Conservation (phyloP, 1,140 invertebrate species). For the Ephestia elutella region DNA sequence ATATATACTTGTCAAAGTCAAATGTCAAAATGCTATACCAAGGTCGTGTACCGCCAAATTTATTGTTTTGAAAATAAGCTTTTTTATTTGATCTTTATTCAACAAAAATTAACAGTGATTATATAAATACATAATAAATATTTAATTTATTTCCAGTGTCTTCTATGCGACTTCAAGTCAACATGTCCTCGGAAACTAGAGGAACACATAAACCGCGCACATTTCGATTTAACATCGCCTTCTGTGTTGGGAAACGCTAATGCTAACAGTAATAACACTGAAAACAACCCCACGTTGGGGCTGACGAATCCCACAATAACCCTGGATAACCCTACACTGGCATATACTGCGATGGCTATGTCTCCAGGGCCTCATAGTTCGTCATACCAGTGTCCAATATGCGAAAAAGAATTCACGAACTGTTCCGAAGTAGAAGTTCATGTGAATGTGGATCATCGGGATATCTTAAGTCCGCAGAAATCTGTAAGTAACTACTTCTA, state of each 20-base stretch:
- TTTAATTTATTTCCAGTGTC: constrained; percentile 76
- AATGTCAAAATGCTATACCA: too few relatives aligned
- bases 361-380: constrained; percentile 59
- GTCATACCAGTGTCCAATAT: constrained; percentile 80
- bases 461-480: constrained; percentile 72
- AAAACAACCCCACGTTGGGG: constrained; percentile 48
- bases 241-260: constrained; percentile 60
- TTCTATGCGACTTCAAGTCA: constrained; percentile 86
- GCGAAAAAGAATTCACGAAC: constrained; percentile 81
- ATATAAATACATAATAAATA: background rate
- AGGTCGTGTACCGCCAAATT: background rate
- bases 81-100: background rate
- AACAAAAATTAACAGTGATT: background rate
- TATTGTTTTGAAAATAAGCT: constrained; percentile 4
- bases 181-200: constrained; percentile 83
- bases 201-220: constrained; percentile 89
- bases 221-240: constrained; percentile 87
- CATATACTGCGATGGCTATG: constrained; percentile 57
- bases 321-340: constrained; percentile 45
- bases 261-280: constrained; percentile 40
- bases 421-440: constrained; percentile 87
- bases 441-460: constrained; percentile 86
- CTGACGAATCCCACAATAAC: constrained; percentile 50
- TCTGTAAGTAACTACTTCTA: constrained; percentile 37
- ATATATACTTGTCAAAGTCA: too few relatives aligned